Evolutionary conservation across 92 coral and sea anemone species (phyloP).

Genomic region (Zoanthus sociatus): DNA sequence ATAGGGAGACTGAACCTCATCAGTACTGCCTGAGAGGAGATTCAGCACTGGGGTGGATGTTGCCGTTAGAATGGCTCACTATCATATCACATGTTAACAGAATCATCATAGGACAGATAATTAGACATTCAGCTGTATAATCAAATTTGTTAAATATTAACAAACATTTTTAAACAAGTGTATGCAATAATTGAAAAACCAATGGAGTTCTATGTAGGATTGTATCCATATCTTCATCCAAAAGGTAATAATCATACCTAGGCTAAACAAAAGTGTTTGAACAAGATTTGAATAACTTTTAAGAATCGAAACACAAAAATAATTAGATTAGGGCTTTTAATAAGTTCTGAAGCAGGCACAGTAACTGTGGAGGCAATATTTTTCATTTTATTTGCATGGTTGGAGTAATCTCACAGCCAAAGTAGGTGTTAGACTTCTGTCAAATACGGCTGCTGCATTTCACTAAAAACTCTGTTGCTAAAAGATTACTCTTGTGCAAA

Average conservation of each 20-base stretch:
- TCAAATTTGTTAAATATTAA: not conserved
- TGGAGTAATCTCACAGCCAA: no score
- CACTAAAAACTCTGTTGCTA: no score
- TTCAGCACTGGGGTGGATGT: conserved; percentile 77
- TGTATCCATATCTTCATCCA: not conserved
- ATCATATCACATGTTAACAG: not conserved
- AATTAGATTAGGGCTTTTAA: no score
- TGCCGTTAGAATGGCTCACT: conserved; percentile 81
- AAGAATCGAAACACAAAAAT: no score
- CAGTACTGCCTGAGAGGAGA: conserved; percentile 97
- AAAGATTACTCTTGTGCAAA: no score
- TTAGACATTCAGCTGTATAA: not conserved
- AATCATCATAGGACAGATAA: not conserved
- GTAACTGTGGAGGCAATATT: no score
- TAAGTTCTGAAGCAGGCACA: not conserved
- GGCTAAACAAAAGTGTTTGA: no score
- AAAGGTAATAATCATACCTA: no score
- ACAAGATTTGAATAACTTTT: no score
- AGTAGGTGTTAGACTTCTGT: no score
- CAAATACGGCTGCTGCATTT: no score
- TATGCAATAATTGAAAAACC: not conserved
- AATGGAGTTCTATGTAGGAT: not conserved
- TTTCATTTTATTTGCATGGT: no score
- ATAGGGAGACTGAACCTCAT: conserved; percentile 89
- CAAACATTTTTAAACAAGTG: not conserved